Evolutionary conservation across 2,888 invertebrate genomes (phyloP).

Genomic region (Conops quadrifasciatus): DNA sequence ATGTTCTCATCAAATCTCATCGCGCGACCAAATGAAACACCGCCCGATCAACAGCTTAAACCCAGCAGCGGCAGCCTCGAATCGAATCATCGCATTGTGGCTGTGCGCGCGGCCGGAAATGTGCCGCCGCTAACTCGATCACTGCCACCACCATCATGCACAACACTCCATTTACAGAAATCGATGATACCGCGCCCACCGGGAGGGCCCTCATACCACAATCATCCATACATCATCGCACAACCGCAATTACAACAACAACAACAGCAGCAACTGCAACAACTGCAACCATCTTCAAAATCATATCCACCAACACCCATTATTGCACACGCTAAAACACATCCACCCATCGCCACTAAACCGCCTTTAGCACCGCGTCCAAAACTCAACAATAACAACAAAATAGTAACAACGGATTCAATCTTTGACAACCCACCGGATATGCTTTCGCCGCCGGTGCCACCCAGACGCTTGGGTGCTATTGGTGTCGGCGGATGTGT

Average conservation of each 20-base stretch:
- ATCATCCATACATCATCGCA: slow-evolving; percentile 53
- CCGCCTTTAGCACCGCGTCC: slow-evolving; percentile 42
- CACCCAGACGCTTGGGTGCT: slow-evolving; percentile 38
- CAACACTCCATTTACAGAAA: slow-evolving; percentile 45
- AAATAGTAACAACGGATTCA: slow-evolving; percentile 53
- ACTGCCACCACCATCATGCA: slow-evolving; percentile 47
- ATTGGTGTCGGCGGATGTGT: slow-evolving; percentile 34
- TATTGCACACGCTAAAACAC: slow-evolving; percentile 10
- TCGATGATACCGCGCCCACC: slow-evolving; percentile 41
- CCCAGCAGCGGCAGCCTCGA: slow-evolving; percentile 59
- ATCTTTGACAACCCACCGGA: slow-evolving; percentile 63
- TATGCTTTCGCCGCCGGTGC: slow-evolving; percentile 63
- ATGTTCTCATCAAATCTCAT: slow-evolving; percentile 41
- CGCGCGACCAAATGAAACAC: slow-evolving; percentile 39
- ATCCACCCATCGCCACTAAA: slow-evolving; percentile 45
- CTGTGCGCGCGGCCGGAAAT: slow-evolving; percentile 43
- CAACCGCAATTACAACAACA: slow-evolving; percentile 21
- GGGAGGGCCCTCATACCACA: slow-evolving; percentile 52
- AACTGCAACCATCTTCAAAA: neutral
- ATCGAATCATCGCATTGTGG: slow-evolving; percentile 48
- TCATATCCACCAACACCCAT: neutral
- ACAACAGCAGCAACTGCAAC: slow-evolving; percentile 8
- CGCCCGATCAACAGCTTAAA: slow-evolving; percentile 56
- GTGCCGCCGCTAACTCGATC: slow-evolving; percentile 42
- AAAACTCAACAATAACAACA: slow-evolving; percentile 40